Evolutionary conservation across 2,113 vertebrate genomes (phyloP).

Genomic region (Eupsittula cactorum): DNA sequence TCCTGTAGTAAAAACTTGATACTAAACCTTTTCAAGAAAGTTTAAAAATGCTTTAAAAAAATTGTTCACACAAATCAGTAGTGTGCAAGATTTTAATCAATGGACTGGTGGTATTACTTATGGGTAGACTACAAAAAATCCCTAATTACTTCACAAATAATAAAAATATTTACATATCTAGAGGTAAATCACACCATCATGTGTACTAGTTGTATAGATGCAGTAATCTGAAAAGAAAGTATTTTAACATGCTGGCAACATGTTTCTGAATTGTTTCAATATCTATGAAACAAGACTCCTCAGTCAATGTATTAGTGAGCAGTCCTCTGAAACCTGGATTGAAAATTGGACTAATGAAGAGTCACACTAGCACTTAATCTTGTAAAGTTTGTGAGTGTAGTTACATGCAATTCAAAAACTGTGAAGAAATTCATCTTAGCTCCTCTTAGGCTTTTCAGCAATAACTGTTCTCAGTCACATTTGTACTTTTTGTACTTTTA

Average conservation of each 20-base stretch:
- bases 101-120: background rate
- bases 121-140: background rate
- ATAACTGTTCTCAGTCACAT: background rate
- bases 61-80: background rate
- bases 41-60: background rate
- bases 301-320: background rate
- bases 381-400: background rate
- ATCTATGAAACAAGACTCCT: background rate
- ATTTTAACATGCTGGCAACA: background rate
- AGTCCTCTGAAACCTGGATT: background rate
- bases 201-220: background rate
- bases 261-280: background rate
- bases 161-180: background rate
- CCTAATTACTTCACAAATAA: background rate
- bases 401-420: background rate
- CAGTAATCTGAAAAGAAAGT: background rate
- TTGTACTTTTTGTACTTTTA: background rate
- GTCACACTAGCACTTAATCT: background rate
- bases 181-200: background rate
- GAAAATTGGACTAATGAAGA: background rate
- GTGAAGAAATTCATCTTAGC: background rate
- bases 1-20: background rate
- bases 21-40: background rate
- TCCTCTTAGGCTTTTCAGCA: background rate
- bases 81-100: background rate